Evolutionary conservation across 2,797 vertebrate genomes (phyloP).

Genomic region (Acipenser oxyrinchus): DNA sequence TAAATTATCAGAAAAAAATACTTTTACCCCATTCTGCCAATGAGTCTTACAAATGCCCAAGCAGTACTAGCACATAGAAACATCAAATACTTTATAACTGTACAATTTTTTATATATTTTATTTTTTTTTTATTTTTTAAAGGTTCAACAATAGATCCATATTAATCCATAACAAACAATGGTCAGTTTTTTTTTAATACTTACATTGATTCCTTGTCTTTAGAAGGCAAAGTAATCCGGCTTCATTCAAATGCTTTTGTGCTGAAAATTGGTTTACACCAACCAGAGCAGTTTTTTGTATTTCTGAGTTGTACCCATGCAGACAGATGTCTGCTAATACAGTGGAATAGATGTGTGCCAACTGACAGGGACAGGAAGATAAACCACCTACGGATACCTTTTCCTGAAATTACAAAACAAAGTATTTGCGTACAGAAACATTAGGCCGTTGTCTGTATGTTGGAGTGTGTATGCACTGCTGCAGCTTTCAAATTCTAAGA

Average conservation of each 20-base stretch:
- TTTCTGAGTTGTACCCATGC: slow-evolving; percentile 27
- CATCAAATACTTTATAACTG: too few species aligned
- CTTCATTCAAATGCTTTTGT: slow-evolving; percentile 16
- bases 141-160: too few species aligned
- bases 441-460: too few species aligned
- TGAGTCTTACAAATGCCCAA: too few species aligned
- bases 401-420: slow-evolving; percentile 17
- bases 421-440: neutral
- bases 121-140: too few species aligned
- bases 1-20: too few species aligned
- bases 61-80: too few species aligned
- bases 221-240: slow-evolving; percentile 36
- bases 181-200: slow-evolving; percentile 7
- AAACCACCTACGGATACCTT: neutral
- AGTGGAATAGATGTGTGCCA: slow-evolving; percentile 21
- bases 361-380: slow-evolving; percentile 25
- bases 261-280: slow-evolving; percentile 27
- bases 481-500: too few species aligned
- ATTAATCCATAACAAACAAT: too few species aligned
- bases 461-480: too few species aligned
- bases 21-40: too few species aligned
- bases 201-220: slow-evolving; percentile 27
- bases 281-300: slow-evolving; percentile 39
- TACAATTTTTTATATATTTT: too few species aligned
- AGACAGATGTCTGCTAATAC: slow-evolving; percentile 36